Evolutionary conservation across 1,140 invertebrate species (phyloP), one percentile per base, ranked within the genome.

Genomic region (Stenopsyche tienmushanensis): DNA sequence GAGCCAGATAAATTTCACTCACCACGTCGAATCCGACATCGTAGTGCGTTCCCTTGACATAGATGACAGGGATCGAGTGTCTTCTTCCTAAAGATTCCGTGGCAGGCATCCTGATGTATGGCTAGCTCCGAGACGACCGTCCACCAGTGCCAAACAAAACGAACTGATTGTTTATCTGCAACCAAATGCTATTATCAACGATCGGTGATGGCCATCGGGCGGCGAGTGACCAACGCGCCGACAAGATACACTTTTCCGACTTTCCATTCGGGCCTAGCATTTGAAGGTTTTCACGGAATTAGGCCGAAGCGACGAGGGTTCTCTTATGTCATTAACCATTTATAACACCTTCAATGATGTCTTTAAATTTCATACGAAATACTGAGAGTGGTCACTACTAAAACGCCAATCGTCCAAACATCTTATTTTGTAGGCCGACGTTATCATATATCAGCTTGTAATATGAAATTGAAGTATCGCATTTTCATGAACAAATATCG

Each of bases 11-110:
- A 49, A 49, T 53, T 66, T 64, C 52, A 68, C 57, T 88, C 82
- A 94, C 91, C 73, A 92, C 86, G 81, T 92, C 90, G 73, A 85
- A 93, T 66, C 92, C 92, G 39, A 93, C 87, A 76, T 93, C 90
- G 74, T 93, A 93, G 73, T 93, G 87, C 1, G 87, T 91, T 59
- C 92, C 92, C 68, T 83, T 80, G 0, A 87, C 85, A 73, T 91
- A 87, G 55, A 93, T 80, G 20, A 93, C 84, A 0, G 91, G 91
- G 41, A 94, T 86, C 3, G 82, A 84, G 53, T 86, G 84, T 18
- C 89, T 83, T 53, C 89, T 80, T 1, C 78, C 78, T n/a, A 83
- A 75, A 18, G 71, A 68, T 59, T 73, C 73, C 17, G 53, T 58
- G 21, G 47, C 58, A 9, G 62, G 66, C 66, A 67, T 67, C 8